Evolutionary conservation across 1,140 invertebrate genomes (phyloP), one percentile per base, ranked within the genome.

Genomic region (Drosophila arizonae): DNA sequence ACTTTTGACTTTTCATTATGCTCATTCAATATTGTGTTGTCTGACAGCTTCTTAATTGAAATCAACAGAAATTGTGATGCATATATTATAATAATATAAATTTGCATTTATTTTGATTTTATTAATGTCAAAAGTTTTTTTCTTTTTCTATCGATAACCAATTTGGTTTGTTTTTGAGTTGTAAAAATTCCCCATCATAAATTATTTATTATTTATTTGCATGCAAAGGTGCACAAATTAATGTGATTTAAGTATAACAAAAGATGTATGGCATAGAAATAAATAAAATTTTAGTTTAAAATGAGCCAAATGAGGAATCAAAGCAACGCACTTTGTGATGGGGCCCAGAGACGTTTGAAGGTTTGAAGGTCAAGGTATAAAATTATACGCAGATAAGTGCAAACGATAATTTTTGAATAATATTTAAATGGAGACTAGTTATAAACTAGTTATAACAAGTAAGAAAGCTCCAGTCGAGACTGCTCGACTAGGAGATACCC

Each of bases 191-290:
- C 26, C 10, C 26, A 21, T 6, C 15, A 60, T 60, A 21, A 48
- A 33, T 48, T 48, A 60, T 60, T 60, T 60, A 60, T 58, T 5
- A 45, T 46, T 30, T 30, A 21, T 30, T 60, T 60, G 15, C 13
- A 28, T 26, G 8, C 21, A 58, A 45, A 17, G 24, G 9, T 13
- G 26, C 5, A 30, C 41, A 58, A 46, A 30, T 46, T 17, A 11
- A 45, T 1, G 9, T 46, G 9, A 60, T 30, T 48, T 13, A 6
- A 30, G 10, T 11, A 21, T 33, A 48, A 60, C 57, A 60, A 60
- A 48, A 48, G 43, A 46, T 8, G 9, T 58, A 6, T 26, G 39
- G 13, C 26, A 52, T 33, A 10, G 9, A 33, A 6, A 50, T n/a
- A 1, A 1, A 15, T 1, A 13, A 13, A 11, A 17, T 45, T 15